Conservation (phyloP, 1,140 invertebrate genomes). For the Lerema accius region DNA sequence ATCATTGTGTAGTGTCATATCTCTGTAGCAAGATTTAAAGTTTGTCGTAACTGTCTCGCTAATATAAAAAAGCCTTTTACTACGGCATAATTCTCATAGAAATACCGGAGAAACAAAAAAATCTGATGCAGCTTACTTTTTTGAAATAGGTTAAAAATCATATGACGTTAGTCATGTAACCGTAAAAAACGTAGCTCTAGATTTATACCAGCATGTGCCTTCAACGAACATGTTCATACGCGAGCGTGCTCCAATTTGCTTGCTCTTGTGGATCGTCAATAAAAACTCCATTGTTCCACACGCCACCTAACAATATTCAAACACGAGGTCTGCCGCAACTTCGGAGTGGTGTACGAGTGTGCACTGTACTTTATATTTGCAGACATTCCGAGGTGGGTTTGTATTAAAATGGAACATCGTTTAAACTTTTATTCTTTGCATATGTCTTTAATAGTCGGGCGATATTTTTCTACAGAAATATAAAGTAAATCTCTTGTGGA, state of each 20-base stretch:
- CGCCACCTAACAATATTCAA: constrained; percentile 16
- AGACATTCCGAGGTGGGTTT: background rate
- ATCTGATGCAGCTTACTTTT: too few species aligned
- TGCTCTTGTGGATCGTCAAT: constrained; percentile 7
- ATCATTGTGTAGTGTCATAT: too few species aligned
- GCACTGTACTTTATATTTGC: background rate
- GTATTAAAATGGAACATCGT: too few species aligned
- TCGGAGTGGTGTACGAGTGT: background rate
- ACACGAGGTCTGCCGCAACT: constrained; percentile 8
- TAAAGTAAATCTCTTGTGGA: too few species aligned
- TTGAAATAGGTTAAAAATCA: background rate
- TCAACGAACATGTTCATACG: background rate
- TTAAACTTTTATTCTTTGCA: too few species aligned
- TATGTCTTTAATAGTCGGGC: too few species aligned
- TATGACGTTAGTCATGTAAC: background rate
- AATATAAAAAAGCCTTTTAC: too few species aligned
- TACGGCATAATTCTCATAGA: too few species aligned
- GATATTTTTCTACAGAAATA: too few species aligned
- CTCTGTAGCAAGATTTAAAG: too few species aligned
- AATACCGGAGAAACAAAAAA: too few species aligned
- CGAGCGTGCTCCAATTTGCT: constrained; percentile 1
- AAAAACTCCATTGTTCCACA: constrained; percentile 14
- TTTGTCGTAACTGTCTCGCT: too few species aligned
- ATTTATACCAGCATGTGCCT: background rate
- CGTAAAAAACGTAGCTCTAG: background rate